Evolutionary conservation across 2,888 invertebrate species (phyloP).

Genomic region (Agonum fuliginosum): DNA sequence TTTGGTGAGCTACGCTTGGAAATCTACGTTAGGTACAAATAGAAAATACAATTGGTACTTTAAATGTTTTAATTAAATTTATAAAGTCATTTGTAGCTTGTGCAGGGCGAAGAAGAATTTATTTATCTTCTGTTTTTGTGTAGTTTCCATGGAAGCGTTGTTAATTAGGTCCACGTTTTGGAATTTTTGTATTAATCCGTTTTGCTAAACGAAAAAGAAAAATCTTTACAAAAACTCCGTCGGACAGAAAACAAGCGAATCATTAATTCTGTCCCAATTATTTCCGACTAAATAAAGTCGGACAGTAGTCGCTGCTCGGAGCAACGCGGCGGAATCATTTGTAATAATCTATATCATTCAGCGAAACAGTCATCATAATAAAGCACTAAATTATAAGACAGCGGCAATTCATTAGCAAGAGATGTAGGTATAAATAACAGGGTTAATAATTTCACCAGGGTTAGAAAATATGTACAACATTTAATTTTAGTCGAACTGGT

Average conservation of each 20-base stretch:
- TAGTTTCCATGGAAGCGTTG: constrained; percentile 15
- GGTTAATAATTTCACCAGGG: constrained; percentile 33
- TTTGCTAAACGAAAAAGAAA: constrained; percentile 30
- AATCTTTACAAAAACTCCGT: not conserved
- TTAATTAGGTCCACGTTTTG: constrained; percentile 15
- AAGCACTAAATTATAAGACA: constrained; percentile 29
- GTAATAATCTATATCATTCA: constrained; percentile 35
- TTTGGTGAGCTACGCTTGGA: no score
- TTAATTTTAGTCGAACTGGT: constrained; percentile 40
- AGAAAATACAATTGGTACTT: no score
- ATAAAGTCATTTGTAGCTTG: no score
- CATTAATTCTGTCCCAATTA: constrained; percentile 28
- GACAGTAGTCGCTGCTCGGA: constrained; percentile 3
- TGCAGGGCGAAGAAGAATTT: no score
- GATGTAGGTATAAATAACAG: constrained; percentile 6
- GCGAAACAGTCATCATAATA: constrained; percentile 28
- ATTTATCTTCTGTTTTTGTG: no score
- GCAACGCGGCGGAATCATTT: not conserved
- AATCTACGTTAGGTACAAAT: no score
- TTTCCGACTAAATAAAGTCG: constrained; percentile 24
- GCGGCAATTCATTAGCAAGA: constrained; percentile 27
- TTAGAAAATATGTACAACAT: constrained; percentile 42
- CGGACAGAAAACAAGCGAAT: constrained; percentile 27
- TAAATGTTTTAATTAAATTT: no score
- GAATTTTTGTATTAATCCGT: constrained; percentile 38